Evolutionary conservation across 1,140 invertebrate species (phyloP), one percentile per base, ranked within the genome.

Genomic region (Melitaea cinxia): DNA sequence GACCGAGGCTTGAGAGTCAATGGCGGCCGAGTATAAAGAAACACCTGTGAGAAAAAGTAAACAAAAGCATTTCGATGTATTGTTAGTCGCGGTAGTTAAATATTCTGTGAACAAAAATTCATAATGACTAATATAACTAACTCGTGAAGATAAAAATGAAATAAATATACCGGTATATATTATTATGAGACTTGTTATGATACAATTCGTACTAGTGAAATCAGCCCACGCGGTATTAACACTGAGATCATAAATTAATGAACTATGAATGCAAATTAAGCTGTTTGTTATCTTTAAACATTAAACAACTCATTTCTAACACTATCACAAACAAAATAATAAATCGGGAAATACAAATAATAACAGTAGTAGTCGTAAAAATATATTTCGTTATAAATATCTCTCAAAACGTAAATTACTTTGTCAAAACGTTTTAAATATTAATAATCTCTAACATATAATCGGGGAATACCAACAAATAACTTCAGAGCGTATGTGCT

Each of bases 41-140:
- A 88, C 85, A 89, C 77, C 78, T 90, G 86, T 90, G 88, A 82
- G 88, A 90, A 88, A 74, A 83, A 78, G 61, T 75, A 82, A 82
- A 87, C 84, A 88, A 88, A 85, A 82, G 80, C 62, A 53, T 55
- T 64, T 62, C 64, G 70, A 61, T 45, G 71, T 66, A 72, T 68
- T 71, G 60, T 75, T 73, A 65, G n/a, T 7, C 55, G 61, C 55
- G 55, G 58, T 54, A 65, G 57, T 50, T 65, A 66, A 64, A 62
- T 72, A 67, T 50, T 35, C 49, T 68, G 67, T 72, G 70, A 72
- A 72, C 57, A 67, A 64, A 63, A 33, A 57, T 45, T 42, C 21
- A 55, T 69, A 55, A 33, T 49, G 63, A 37, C 53, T 33, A 35
- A 59, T 65, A 53, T 45, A 59, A 6, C 17, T 57, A 14, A 33